phyloP scores from a whole-genome alignment of 2,888 invertebrate species.

The Machimus rusticus region DNA sequence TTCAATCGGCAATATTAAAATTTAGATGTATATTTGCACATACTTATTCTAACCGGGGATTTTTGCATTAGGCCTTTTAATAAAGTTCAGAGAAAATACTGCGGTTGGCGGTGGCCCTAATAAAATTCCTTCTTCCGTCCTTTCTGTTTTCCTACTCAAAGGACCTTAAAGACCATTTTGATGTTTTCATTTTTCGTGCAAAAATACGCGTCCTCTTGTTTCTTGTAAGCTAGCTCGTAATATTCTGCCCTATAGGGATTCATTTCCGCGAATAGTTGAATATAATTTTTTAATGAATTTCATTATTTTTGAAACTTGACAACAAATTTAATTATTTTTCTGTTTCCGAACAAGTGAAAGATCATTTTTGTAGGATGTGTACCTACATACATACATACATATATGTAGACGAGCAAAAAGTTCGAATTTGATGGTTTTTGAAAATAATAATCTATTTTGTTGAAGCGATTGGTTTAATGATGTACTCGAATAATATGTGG shows the following conservation, averaged over 20 bases:
- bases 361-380: no score
- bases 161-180: not conserved
- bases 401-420: no score
- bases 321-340: no score
- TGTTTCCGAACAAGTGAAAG: no score
- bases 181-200: not conserved
- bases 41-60: not conserved
- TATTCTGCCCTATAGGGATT: not conserved
- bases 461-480: no score
- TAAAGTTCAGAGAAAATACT: not conserved
- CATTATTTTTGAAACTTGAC: not conserved
- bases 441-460: no score
- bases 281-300: not conserved
- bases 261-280: not conserved
- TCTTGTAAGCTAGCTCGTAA: not conserved
- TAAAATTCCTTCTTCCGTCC: not conserved
- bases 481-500: no score
- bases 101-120: not conserved
- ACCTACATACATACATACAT: no score
- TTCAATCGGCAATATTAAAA: not conserved
- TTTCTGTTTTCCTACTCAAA: not conserved
- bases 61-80: not conserved
- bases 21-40: not conserved
- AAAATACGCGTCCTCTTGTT: not conserved
- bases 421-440: no score